phyloP scores from a whole-genome alignment of 1,140 invertebrate genomes.

The Apis florea region DNA sequence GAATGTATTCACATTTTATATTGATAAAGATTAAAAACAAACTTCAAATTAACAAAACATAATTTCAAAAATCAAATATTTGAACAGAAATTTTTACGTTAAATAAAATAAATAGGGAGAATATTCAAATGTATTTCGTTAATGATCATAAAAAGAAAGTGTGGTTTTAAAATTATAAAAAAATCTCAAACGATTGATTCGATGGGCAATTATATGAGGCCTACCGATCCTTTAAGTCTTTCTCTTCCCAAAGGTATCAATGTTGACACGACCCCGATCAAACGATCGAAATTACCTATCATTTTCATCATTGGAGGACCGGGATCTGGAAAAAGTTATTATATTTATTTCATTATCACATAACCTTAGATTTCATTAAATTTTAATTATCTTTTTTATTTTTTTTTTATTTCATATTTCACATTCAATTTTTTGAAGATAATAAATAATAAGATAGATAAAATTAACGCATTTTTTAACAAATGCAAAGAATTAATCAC shows the following conservation, averaged over 20 bases:
- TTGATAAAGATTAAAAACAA: background rate
- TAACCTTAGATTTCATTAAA: background rate
- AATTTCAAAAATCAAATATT: background rate
- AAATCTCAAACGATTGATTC: background rate
- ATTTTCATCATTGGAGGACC: conserved; percentile 63
- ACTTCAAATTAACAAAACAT: conserved; percentile 20
- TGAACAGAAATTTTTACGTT: background rate
- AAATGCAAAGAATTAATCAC: background rate
- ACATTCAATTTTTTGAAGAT: background rate
- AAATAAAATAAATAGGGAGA: background rate
- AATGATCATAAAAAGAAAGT: background rate
- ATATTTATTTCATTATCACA: background rate
- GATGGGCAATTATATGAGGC: conserved; percentile 65
- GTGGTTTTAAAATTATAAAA: background rate
- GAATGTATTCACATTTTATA: background rate
- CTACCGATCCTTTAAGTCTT: conserved; percentile 14
- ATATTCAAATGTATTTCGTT: conserved; percentile 9
- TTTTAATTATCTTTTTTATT: background rate
- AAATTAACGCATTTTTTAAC: too few species aligned
- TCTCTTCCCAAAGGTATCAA: conserved; percentile 19
- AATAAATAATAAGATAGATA: background rate
- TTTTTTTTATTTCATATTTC: background rate
- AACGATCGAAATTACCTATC: conserved; percentile 49
- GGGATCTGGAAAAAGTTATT: conserved; percentile 59
- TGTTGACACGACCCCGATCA: conserved; percentile 36